A percentile compares a stretch with the other conserved stretches of the same genome.
Conservation (phyloP, 2,113 vertebrate species). For the Physeter macrocephalus region DNA sequence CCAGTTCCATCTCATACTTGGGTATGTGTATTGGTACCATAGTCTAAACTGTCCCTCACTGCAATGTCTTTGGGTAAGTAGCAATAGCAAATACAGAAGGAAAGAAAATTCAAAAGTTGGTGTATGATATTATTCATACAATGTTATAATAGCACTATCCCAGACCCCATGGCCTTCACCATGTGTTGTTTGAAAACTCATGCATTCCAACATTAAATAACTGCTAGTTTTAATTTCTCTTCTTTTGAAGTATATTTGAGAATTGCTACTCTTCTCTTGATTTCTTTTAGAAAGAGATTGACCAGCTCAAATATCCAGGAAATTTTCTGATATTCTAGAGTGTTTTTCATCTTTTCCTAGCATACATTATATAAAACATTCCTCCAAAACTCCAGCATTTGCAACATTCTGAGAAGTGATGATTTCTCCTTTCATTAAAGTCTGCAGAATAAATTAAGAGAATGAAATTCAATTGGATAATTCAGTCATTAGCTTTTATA, state of each 20-base stretch:
- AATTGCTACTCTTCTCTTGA: slow-evolving; percentile 12
- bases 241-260: slow-evolving; percentile 19
- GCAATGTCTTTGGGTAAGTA: neutral
- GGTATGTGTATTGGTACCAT: neutral
- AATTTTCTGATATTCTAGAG: neutral
- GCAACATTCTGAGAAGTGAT: slow-evolving; percentile 32
- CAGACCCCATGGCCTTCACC: neutral
- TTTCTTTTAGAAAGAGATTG: slow-evolving; percentile 23
- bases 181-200: neutral
- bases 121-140: neutral
- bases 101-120: neutral
- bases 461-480: slow-evolving; percentile 26
- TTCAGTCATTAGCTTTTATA: slow-evolving; percentile 48
- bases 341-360: slow-evolving; percentile 26
- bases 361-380: neutral
- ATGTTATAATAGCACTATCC: neutral
- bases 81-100: slow-evolving; percentile 2
- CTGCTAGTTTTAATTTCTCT: slow-evolving; percentile 8
- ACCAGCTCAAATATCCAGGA: slow-evolving; percentile 28
- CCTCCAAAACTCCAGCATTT: slow-evolving; percentile 23
- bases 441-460: slow-evolving; percentile 14
- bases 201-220: neutral
- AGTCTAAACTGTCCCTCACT: neutral
- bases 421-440: slow-evolving; percentile 31
- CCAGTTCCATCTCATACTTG: neutral